Conservation (phyloP, 2,113 vertebrate species). For the Otis tarda region DNA sequence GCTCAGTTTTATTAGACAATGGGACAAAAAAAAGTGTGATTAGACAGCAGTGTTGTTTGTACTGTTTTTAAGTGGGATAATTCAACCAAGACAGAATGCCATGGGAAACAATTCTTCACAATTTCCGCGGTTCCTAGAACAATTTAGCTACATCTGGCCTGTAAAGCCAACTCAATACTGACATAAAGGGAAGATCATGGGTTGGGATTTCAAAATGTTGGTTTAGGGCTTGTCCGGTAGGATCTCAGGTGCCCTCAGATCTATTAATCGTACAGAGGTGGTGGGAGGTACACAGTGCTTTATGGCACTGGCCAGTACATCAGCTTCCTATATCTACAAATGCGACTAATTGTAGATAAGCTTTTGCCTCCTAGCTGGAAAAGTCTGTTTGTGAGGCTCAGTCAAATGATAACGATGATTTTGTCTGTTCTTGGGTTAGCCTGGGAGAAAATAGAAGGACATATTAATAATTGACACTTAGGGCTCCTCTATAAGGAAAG, state of each 20-base stretch:
- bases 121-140: not conserved
- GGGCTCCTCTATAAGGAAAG: not conserved
- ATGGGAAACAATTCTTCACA: not conserved
- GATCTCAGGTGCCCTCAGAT: not conserved
- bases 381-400: not conserved
- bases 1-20: conserved; percentile 1
- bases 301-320: not conserved
- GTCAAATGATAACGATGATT: not conserved
- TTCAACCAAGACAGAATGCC: not conserved
- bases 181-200: not conserved
- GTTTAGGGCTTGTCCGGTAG: not conserved
- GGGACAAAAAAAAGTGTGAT: not conserved
- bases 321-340: not conserved
- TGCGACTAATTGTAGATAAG: not conserved
- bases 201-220: not conserved
- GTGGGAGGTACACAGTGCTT: not conserved
- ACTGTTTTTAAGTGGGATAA: not conserved
- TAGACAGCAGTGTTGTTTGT: not conserved
- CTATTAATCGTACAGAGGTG: not conserved
- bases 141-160: not conserved
- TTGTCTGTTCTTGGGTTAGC: not conserved
- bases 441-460: not conserved
- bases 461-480: not conserved
- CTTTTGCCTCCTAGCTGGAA: not conserved
- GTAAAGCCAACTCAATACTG: not conserved